Evolutionary conservation across 1,140 invertebrate genomes (phyloP).

Genomic region (Drosophila lacteicornis): DNA sequence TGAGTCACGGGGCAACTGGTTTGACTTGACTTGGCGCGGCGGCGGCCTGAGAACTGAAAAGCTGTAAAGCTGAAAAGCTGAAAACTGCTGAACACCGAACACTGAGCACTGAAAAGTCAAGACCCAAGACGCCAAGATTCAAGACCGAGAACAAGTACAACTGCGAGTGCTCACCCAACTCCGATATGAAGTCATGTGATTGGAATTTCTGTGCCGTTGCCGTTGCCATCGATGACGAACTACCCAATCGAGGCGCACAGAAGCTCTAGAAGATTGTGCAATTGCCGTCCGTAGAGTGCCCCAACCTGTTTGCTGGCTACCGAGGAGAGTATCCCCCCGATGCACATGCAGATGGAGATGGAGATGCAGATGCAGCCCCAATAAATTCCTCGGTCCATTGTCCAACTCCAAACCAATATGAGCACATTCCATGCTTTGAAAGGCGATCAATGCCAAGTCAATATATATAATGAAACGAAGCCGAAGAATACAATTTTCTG

Average conservation of each 20-base stretch:
- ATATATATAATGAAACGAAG: conserved; percentile 51
- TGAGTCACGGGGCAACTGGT: conserved; percentile 79
- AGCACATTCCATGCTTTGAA: conserved; percentile 47
- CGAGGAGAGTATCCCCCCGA: not conserved
- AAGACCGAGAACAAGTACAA: conserved; percentile 49
- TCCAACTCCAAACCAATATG: conserved; percentile 20
- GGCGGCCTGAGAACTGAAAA: conserved; percentile 55
- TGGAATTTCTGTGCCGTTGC: conserved; percentile 70
- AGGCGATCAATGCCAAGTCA: conserved; percentile 44
- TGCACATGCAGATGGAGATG: conserved; percentile 14
- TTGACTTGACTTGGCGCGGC: conserved; percentile 63
- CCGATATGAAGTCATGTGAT: conserved; percentile 77
- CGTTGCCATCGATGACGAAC: conserved; percentile 51
- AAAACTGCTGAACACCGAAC: no score
- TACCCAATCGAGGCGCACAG: conserved; percentile 39
- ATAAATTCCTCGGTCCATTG: conserved; percentile 14
- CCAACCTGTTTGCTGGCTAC: conserved; percentile 39
- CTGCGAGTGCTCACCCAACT: conserved; percentile 28
- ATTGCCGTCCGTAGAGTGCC: conserved; percentile 26
- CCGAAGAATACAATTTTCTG: conserved; percentile 42
- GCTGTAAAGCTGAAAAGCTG: not conserved
- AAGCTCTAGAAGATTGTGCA: conserved; percentile 57
- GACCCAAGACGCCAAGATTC: conserved; percentile 1
- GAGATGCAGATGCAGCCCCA: conserved; percentile 27
- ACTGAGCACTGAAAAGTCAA: no score